Conservation (phyloP, 2,113 vertebrate genomes). For the Coptodon bakossiorum region DNA sequence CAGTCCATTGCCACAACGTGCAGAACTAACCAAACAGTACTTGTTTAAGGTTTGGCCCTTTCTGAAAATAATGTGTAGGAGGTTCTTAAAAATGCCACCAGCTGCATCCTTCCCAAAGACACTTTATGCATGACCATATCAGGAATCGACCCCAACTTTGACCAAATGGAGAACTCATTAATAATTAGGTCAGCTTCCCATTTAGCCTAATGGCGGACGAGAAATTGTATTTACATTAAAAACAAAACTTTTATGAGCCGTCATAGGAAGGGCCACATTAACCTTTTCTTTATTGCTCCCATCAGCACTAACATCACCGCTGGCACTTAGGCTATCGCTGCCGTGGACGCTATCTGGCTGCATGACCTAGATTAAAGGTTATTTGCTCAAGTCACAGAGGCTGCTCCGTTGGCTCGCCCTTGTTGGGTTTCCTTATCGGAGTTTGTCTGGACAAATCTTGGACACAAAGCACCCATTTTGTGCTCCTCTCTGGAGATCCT, state of each 20-base stretch:
- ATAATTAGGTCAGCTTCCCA: not conserved
- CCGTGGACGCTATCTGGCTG: constrained; percentile 2
- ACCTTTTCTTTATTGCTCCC: not conserved
- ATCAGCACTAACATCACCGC: not conserved
- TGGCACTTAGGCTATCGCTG: not conserved
- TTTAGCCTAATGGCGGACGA: not conserved
- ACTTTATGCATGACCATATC: not conserved
- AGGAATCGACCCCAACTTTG: not conserved
- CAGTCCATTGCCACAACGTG: not conserved
- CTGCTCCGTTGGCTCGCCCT: constrained; percentile 45
- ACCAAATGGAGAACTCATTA: not conserved
- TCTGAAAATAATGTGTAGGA: not conserved
- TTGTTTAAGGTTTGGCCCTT: not conserved
- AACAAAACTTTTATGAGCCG: not conserved
- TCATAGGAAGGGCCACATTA: not conserved
- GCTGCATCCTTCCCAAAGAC: not conserved
- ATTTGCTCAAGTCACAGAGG: constrained; percentile 46
- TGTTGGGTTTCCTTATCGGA: constrained; percentile 63
- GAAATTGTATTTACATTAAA: not conserved
- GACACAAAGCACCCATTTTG: constrained; percentile 70
- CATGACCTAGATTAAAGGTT: constrained; percentile 54
- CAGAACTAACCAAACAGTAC: not conserved
- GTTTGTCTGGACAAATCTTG: constrained; percentile 66
- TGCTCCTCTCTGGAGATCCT: constrained; percentile 69
- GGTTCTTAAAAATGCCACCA: not conserved